phyloP scores from a whole-genome alignment of 2,113 vertebrate species.

The Microcebus murinus region DNA sequence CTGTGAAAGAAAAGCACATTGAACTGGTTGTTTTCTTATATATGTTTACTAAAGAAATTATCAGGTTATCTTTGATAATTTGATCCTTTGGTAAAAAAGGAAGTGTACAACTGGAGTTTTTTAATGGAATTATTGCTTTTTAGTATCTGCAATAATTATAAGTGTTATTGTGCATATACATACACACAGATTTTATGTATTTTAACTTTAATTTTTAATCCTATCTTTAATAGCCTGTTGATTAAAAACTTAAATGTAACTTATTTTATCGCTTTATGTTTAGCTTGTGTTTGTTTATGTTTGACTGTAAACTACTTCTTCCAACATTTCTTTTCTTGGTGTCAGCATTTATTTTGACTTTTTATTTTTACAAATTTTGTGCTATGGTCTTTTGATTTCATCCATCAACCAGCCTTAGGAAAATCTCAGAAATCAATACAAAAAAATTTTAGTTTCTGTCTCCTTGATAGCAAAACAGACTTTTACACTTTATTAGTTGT shows the following conservation, averaged over 20 bases:
- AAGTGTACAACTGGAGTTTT: background rate
- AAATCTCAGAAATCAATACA: background rate
- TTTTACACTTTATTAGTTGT: background rate
- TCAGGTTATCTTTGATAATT: background rate
- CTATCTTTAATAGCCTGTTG: background rate
- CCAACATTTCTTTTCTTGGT: background rate
- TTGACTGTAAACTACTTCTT: background rate
- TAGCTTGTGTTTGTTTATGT: background rate
- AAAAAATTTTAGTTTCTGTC: background rate
- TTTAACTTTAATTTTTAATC: conserved; percentile 18
- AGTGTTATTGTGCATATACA: background rate
- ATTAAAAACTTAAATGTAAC: conserved; percentile 21
- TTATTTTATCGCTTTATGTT: background rate
- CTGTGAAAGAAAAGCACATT: background rate
- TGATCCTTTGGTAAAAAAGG: background rate
- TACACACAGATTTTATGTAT: background rate
- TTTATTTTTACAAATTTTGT: background rate
- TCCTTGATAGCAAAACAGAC: background rate
- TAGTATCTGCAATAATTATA: background rate
- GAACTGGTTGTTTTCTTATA: background rate
- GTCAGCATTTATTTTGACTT: conserved; percentile 6
- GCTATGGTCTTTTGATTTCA: background rate
- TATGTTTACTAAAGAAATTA: background rate
- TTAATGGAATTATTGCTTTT: background rate
- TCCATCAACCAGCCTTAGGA: background rate